Evolutionary conservation across 2,797 vertebrate genomes (phyloP).

Genomic region (Gallirallus australis): DNA sequence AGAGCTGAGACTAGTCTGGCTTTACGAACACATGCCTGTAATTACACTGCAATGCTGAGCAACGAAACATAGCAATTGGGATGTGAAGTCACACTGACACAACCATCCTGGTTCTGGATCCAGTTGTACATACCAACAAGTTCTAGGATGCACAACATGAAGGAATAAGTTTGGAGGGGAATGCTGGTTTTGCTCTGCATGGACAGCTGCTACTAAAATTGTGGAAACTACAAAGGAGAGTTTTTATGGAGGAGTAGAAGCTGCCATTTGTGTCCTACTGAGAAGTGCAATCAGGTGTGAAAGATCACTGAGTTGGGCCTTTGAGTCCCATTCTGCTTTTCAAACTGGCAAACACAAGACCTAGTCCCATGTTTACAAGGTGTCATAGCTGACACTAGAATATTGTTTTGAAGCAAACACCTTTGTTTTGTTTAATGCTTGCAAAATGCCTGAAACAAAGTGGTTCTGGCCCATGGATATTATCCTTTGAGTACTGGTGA

Average conservation of each 20-base stretch:
- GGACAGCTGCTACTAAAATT: not conserved
- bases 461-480: rapidly evolving
- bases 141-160: not conserved
- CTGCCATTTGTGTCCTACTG: not conserved
- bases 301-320: rapidly evolving
- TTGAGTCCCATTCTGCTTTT: not conserved
- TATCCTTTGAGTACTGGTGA: not conserved
- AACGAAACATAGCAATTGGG: rapidly evolving
- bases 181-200: not conserved
- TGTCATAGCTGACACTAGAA: not conserved
- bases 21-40: not conserved
- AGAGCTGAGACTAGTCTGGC: not conserved
- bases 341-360: not conserved
- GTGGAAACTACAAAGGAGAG: not conserved
- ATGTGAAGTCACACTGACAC: not conserved
- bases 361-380: rapidly evolving
- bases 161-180: not conserved
- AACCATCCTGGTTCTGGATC: not conserved
- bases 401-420: not conserved
- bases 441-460: not conserved
- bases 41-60: not conserved
- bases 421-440: not conserved
- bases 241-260: not conserved
- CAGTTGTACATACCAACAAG: not conserved
- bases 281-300: not conserved